These are phyloP conservation scores for Melanostigma gelatinosum DNA, from an alignment of 2,113 vertebrate genomes.

Conservation along the genomic window DNA sequence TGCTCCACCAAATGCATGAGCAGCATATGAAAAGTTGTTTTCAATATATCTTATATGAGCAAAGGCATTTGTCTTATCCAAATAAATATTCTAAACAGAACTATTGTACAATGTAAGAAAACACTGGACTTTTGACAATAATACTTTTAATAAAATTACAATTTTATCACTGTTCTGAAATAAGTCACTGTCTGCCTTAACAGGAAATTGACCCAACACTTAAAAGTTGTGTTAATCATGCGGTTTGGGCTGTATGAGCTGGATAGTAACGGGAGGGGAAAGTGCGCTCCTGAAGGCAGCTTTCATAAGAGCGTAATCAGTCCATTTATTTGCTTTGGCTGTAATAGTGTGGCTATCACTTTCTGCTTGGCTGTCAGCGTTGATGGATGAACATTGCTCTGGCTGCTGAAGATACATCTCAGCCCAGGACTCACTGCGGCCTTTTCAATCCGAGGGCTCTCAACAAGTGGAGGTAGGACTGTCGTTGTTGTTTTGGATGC, in stretches of 20 bases:
- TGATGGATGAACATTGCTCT: conserved; percentile 79
- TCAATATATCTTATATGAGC: neutral
- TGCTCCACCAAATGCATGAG: neutral
- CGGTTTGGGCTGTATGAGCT: conserved; percentile 16
- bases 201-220: neutral
- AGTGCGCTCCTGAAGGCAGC: conserved; percentile 16
- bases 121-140: neutral
- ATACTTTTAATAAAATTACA: neutral
- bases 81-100: neutral
- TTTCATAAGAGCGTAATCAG: conserved; percentile 39
- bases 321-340: conserved; percentile 60
- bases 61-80: neutral
- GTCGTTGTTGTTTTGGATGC: neutral
- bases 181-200: neutral
- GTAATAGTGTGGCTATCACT: conserved; percentile 1
- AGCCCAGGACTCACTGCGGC: neutral
- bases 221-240: neutral
- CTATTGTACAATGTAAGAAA: neutral
- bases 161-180: conserved; percentile 31
- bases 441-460: neutral
- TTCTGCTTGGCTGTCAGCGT: conserved; percentile 67
- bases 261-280: conserved; percentile 33
- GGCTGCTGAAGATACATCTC: conserved; percentile 20
- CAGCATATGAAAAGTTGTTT: neutral
- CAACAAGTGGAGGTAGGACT: neutral